phyloP scores from a whole-genome alignment of 2,888 invertebrate species.

The Chydorus sphaericus region DNA sequence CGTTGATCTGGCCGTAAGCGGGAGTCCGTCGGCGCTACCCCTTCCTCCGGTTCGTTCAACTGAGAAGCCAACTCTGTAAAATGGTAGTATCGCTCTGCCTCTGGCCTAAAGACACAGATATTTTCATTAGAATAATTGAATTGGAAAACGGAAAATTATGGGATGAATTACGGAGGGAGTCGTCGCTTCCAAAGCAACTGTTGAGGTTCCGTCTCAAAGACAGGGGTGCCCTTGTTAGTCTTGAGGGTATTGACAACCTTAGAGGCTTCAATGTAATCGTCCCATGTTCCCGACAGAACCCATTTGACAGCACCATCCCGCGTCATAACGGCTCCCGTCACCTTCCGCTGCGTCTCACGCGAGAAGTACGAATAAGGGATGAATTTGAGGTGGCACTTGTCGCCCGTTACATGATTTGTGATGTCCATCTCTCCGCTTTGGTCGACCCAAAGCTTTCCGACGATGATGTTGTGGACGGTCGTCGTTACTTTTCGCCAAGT shows the following conservation, averaged over 20 bases:
- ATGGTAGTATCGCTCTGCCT: slow-evolving; percentile 67
- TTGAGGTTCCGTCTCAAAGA: slow-evolving; percentile 83
- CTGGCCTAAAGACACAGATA: slow-evolving; percentile 33
- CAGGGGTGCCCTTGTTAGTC: slow-evolving; percentile 55
- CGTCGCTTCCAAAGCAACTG: slow-evolving; percentile 73
- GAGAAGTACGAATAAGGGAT: slow-evolving; percentile 98
- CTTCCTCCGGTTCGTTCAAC: slow-evolving; percentile 84
- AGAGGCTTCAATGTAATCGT: slow-evolving; percentile 85
- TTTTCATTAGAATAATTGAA: background rate
- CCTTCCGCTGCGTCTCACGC: slow-evolving; percentile 81
- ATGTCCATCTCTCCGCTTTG: slow-evolving; percentile 99
- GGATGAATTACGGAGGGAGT: slow-evolving; percentile 45
- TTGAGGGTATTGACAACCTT: slow-evolving; percentile 58
- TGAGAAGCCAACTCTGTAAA: slow-evolving; percentile 92
- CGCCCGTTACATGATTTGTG: slow-evolving; percentile 69
- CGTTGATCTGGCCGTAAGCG: slow-evolving; percentile 89
- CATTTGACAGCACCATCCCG: slow-evolving; percentile 40
- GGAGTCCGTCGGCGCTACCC: slow-evolving; percentile 88
- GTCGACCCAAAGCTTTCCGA: slow-evolving; percentile 98
- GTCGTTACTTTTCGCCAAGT: slow-evolving; percentile 97
- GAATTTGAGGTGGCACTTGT: slow-evolving; percentile 92
- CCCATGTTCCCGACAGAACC: slow-evolving; percentile 80
- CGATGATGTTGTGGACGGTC: slow-evolving; percentile 98
- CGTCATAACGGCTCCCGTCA: slow-evolving; percentile 49
- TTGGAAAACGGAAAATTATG: background rate